A percentile compares a stretch with the other conserved stretches of the same genome.
Conservation (phyloP, 2,888 invertebrate genomes). For the Synergus laeviventris region DNA sequence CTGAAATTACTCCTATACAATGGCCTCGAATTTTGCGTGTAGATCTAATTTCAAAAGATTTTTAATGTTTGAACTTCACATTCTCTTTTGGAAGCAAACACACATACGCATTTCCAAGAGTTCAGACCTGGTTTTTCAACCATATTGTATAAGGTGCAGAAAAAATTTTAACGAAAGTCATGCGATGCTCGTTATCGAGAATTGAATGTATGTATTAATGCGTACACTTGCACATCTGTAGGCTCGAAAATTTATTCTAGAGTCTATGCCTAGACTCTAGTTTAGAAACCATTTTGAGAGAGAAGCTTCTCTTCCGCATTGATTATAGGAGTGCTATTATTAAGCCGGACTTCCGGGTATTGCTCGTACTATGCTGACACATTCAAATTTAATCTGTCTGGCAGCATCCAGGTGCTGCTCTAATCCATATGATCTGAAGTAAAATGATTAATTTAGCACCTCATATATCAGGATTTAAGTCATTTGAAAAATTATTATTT, state of each 20-base stretch:
- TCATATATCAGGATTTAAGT: neutral
- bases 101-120: neutral
- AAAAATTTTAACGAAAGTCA: neutral
- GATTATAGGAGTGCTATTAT: slow-evolving; percentile 37
- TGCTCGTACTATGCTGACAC: neutral
- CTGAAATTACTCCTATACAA: too few relatives aligned
- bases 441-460: slow-evolving; percentile 1
- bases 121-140: neutral
- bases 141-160: neutral
- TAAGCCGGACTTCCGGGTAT: slow-evolving; percentile 42
- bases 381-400: slow-evolving; percentile 36
- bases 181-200: neutral
- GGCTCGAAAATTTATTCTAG: neutral
- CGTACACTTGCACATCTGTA: neutral
- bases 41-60: too few relatives aligned
- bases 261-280: neutral
- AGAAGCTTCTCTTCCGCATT: slow-evolving; percentile 32
- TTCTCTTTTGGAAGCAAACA: neutral
- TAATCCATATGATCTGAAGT: neutral
- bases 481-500: neutral
- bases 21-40: too few relatives aligned
- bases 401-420: slow-evolving; percentile 32
- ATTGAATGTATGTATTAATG: slow-evolving; percentile 1
- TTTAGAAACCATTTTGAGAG: neutral
- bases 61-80: too few relatives aligned